These are phyloP conservation scores for Homalodisca vitripennis DNA, from an alignment of 1,140 invertebrate genomes.

Conservation along the genomic window DNA sequence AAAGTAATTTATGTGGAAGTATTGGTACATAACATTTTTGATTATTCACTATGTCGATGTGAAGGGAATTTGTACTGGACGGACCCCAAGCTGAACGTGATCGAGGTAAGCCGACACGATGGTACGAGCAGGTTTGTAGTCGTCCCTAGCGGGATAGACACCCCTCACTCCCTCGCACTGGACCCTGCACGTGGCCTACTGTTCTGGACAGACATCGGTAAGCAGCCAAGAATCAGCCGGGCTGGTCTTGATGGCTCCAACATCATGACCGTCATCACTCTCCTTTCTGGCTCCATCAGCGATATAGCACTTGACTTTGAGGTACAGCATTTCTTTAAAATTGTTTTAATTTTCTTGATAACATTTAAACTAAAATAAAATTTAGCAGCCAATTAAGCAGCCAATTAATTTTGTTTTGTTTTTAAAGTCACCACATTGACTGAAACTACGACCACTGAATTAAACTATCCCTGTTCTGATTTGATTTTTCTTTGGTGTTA, in stretches of 20 bases:
- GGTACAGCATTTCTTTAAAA: conserved; percentile 42
- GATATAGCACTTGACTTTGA: conserved; percentile 61
- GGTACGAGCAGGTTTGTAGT: conserved; percentile 54
- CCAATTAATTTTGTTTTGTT: too few species aligned
- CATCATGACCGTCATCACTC: conserved; percentile 49
- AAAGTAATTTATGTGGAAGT: too few species aligned
- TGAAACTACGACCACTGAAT: too few species aligned
- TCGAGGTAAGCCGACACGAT: conserved; percentile 55
- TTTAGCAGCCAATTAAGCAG: too few species aligned
- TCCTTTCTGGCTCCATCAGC: conserved; percentile 45
- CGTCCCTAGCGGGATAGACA: conserved; percentile 50
- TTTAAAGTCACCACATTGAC: too few species aligned
- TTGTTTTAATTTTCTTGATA: too few species aligned
- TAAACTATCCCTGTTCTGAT: too few species aligned
- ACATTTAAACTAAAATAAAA: too few species aligned
- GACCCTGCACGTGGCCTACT: conserved; percentile 62
- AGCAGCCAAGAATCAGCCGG: conserved; percentile 53
- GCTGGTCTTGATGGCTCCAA: conserved; percentile 59
- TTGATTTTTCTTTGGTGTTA: too few species aligned
- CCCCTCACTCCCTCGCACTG: conserved; percentile 57
- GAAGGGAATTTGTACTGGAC: conserved; percentile 61
- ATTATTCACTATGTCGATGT: too few species aligned
- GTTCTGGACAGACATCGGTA: conserved; percentile 61
- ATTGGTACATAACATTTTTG: too few species aligned
- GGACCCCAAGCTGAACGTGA: conserved; percentile 57